These are phyloP conservation scores for Cydia strobilella DNA, from an alignment of 1,140 invertebrate genomes.

Conservation along the genomic window DNA sequence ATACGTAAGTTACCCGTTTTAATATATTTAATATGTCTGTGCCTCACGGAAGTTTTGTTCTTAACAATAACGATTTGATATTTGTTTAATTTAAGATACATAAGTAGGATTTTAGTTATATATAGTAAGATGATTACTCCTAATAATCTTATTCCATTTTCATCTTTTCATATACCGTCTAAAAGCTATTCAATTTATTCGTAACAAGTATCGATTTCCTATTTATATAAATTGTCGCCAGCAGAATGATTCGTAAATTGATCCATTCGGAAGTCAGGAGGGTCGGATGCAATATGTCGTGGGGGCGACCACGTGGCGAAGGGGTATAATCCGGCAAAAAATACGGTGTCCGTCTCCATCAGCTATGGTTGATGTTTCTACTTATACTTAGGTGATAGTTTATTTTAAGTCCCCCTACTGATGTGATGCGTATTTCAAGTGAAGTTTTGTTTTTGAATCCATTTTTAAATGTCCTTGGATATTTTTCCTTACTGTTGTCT, in stretches of 20 bases:
- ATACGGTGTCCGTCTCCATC: constrained; percentile 58
- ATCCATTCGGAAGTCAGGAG: constrained; percentile 61
- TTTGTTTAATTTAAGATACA: too few relatives aligned
- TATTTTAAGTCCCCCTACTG: constrained; percentile 21
- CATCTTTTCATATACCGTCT: not conserved
- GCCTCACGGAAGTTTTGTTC: too few relatives aligned
- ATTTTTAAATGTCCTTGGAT: not conserved
- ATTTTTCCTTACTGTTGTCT: not conserved
- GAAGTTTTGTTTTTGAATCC: not conserved
- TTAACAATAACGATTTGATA: too few relatives aligned
- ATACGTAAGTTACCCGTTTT: too few relatives aligned
- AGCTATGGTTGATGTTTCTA: constrained; percentile 17
- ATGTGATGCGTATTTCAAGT: constrained; percentile 3
- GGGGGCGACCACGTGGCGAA: constrained; percentile 66
- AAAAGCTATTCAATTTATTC: constrained; percentile 12
- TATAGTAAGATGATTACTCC: not conserved
- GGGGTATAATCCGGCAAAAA: constrained; percentile 68
- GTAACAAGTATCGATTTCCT: constrained; percentile 24
- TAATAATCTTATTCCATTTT: constrained; percentile 1
- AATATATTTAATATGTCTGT: too few relatives aligned
- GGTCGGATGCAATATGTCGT: constrained; percentile 61
- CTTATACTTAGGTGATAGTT: not conserved
- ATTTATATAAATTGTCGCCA: constrained; percentile 29
- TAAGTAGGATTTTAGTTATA: too few relatives aligned
- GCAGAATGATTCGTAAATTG: constrained; percentile 61